A percentile compares a stretch with the other conserved stretches of the same genome.
Conservation (phyloP, 2,888 invertebrate genomes). For the Phlogophora meticulosa region DNA sequence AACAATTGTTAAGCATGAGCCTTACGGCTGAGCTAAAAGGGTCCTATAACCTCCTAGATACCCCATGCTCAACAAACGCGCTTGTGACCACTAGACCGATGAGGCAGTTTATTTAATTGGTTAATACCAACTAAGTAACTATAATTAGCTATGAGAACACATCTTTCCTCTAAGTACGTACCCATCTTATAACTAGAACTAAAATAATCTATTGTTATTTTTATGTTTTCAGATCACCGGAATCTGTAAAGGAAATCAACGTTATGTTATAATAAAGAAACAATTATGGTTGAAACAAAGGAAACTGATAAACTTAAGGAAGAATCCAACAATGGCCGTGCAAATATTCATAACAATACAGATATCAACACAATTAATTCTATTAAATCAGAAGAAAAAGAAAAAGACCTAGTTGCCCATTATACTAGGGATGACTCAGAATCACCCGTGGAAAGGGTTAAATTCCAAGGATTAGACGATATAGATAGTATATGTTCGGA, state of each 20-base stretch:
- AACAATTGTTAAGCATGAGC: too few species aligned
- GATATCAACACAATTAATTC: constrained; percentile 84
- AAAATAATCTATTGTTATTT: constrained; percentile 17
- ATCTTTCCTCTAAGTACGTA: too few species aligned
- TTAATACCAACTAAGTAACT: too few species aligned
- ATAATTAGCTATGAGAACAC: too few species aligned
- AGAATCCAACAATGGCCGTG: constrained; percentile 56
- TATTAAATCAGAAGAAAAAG: constrained; percentile 78
- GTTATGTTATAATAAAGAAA: constrained; percentile 62
- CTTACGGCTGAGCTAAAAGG: too few species aligned
- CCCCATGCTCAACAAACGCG: too few species aligned
- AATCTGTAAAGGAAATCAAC: constrained; percentile 40
- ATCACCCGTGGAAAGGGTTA: constrained; percentile 83
- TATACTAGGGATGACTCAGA: constrained; percentile 74
- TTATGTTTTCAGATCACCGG: constrained; percentile 53
- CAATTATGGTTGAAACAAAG: constrained; percentile 64
- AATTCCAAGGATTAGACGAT: constrained; percentile 87
- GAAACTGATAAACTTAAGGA: constrained; percentile 54
- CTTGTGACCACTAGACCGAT: too few species aligned
- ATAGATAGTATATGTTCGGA: constrained; percentile 86
- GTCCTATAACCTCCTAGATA: too few species aligned
- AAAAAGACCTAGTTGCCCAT: constrained; percentile 71
- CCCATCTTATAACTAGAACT: too few species aligned
- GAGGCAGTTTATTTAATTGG: too few species aligned
- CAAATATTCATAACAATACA: constrained; percentile 62